Conservation (phyloP, 2,888 invertebrate species). For the Torymus auratus region DNA sequence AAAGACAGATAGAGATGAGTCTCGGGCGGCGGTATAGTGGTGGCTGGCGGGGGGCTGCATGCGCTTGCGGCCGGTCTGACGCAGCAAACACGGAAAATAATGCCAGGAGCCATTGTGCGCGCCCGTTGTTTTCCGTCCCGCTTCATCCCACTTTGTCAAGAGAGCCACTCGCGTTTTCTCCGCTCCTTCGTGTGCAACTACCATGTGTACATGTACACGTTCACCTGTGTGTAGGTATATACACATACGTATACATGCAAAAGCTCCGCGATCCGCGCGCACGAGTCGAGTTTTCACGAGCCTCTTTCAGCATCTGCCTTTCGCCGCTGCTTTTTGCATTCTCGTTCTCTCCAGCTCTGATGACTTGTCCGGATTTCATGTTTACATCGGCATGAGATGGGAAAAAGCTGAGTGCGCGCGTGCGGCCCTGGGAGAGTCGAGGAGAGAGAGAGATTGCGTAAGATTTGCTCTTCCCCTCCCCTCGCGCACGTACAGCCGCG, state of each 20-base stretch:
- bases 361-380: constrained; percentile 38
- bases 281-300: constrained; percentile 41
- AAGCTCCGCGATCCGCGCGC: background rate
- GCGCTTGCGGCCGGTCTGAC: constrained; percentile 61
- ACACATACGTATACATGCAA: background rate
- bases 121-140: constrained; percentile 35
- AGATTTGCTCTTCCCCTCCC: constrained; percentile 14
- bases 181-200: too few species aligned
- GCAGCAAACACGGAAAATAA: constrained; percentile 72
- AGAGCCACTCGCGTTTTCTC: constrained; percentile 34
- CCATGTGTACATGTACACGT: too few species aligned
- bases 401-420: background rate
- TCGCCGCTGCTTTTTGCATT: background rate
- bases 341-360: background rate
- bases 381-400: constrained; percentile 38
- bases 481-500: background rate
- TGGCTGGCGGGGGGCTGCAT: too few species aligned
- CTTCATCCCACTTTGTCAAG: constrained; percentile 50
- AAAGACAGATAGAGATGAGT: constrained; percentile 40
- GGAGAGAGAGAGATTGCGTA: constrained; percentile 6
- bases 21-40: constrained; percentile 1
- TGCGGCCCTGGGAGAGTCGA: background rate
- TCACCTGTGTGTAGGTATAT: background rate
- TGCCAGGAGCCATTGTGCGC: constrained; percentile 68
- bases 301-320: constrained; percentile 10